These are phyloP conservation scores for Spermophilus dauricus DNA, from an alignment of 2,113 vertebrate species.

Conservation along the genomic window DNA sequence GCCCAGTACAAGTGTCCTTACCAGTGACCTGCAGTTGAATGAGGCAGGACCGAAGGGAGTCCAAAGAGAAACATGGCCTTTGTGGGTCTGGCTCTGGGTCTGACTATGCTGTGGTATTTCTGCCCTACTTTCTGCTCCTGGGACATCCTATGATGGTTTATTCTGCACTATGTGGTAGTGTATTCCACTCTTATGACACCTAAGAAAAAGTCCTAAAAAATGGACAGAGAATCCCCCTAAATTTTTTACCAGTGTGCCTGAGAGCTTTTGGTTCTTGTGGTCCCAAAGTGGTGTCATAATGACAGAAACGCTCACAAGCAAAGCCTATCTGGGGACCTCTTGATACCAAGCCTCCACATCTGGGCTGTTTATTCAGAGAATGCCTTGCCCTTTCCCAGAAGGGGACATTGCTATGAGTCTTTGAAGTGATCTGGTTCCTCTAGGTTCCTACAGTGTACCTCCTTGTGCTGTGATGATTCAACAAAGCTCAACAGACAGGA, in stretches of 20 bases:
- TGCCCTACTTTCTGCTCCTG: not conserved
- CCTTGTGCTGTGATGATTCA: not conserved
- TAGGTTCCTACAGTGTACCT: not conserved
- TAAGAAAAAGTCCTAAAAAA: not conserved
- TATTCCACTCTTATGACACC: not conserved
- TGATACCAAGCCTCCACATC: not conserved
- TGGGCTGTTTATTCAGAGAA: not conserved
- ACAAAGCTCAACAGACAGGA: not conserved
- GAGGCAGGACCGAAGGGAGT: not conserved
- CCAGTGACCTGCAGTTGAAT: not conserved
- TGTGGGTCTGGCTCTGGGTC: not conserved
- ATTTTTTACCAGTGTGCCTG: not conserved
- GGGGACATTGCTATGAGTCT: not conserved
- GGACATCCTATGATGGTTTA: not conserved
- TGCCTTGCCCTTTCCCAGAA: not conserved
- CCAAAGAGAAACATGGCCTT: not conserved
- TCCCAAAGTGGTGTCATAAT: rapidly evolving
- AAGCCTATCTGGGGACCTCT: not conserved
- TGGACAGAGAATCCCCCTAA: not conserved
- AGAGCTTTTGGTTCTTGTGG: not conserved
- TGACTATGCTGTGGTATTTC: not conserved
- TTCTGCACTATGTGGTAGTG: not conserved
- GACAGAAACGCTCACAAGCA: not conserved
- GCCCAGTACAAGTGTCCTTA: not conserved
- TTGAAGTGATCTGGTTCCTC: not conserved